phyloP scores from a whole-genome alignment of 2,113 vertebrate genomes.

The Otis tarda region DNA sequence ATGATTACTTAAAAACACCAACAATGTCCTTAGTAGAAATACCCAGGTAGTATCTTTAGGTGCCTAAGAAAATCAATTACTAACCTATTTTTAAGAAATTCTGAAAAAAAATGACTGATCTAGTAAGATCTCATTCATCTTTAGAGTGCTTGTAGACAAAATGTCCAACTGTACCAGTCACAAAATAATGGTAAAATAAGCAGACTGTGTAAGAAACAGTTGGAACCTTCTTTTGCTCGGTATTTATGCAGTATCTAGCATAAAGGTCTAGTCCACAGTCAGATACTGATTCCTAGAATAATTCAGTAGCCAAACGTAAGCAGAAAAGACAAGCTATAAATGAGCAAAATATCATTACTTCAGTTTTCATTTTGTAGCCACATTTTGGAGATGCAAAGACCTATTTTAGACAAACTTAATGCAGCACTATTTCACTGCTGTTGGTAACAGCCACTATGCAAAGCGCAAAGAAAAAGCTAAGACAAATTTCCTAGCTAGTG shows the following conservation, averaged over 20 bases:
- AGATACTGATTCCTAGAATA: not conserved
- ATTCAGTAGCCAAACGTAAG: not conserved
- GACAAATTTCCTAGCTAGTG: not conserved
- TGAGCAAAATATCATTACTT: not conserved
- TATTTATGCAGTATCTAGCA: not conserved
- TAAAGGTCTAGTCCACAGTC: not conserved
- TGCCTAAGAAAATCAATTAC: not conserved
- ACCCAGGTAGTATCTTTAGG: not conserved
- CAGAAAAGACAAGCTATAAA: not conserved
- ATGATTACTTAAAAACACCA: not conserved
- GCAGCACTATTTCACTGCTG: not conserved
- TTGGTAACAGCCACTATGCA: not conserved
- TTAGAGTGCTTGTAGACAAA: not conserved
- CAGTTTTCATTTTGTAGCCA: not conserved
- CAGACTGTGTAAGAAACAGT: not conserved
- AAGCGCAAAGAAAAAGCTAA: not conserved
- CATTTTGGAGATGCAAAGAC: not conserved
- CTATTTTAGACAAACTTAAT: not conserved
- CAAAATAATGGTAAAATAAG: not conserved
- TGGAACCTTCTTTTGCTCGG: not conserved
- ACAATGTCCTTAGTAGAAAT: not conserved
- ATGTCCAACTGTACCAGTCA: not conserved
- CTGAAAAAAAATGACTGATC: not conserved
- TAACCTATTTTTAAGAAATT: not conserved
- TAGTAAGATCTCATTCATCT: not conserved